These are phyloP conservation scores for Crenichthys baileyi DNA, from an alignment of 2,797 vertebrate genomes.

Conservation along the genomic window DNA sequence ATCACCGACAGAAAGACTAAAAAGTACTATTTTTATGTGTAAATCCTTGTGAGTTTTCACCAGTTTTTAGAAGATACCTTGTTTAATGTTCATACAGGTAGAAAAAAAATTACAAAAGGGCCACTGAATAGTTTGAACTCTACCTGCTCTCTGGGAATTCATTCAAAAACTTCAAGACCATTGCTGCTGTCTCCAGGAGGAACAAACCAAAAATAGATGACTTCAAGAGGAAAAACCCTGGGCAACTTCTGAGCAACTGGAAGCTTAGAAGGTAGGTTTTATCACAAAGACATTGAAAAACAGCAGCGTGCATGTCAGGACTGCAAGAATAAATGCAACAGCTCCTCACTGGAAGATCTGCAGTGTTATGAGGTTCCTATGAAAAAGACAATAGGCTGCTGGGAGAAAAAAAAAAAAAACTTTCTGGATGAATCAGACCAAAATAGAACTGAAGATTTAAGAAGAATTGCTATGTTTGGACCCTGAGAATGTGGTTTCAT, in stretches of 20 bases:
- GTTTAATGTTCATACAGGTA: neutral
- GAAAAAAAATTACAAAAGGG: neutral
- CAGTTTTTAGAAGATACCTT: too few species aligned
- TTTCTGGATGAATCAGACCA: too few species aligned
- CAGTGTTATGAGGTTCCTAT: neutral
- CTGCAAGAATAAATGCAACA: neutral
- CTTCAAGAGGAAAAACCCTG: neutral
- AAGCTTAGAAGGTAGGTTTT: neutral
- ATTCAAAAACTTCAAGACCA: neutral
- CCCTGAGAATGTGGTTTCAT: neutral
- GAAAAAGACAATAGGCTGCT: neutral
- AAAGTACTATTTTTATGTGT: too few species aligned
- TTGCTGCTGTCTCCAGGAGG: neutral
- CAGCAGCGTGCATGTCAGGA: neutral
- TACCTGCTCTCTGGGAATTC: neutral
- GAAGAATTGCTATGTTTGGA: neutral
- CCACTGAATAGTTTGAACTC: neutral
- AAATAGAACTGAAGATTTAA: neutral
- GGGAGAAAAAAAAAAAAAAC: neutral
- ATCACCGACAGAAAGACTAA: too few species aligned
- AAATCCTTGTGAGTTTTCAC: too few species aligned
- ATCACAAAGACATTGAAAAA: neutral
- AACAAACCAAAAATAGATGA: neutral
- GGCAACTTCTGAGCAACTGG: constrained; percentile 3
- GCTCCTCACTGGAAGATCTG: neutral